Evolutionary conservation across 2,797 vertebrate species (phyloP), one percentile per base, ranked within the genome.

Genomic region (Dromococcyx pavoninus): DNA sequence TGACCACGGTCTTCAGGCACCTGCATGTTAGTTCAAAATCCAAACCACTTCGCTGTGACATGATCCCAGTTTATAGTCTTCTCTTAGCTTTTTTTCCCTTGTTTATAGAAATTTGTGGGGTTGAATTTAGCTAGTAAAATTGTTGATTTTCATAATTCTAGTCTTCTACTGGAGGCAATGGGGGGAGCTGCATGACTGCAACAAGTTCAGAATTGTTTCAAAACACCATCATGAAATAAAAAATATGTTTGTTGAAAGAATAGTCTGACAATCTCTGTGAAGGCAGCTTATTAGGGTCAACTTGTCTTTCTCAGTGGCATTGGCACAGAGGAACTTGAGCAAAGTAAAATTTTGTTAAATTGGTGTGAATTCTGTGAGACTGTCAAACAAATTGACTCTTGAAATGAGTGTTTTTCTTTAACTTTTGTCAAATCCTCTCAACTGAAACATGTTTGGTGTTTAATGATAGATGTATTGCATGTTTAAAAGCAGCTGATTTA

Each of bases 1-100:
- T 27, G 33, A 8, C 27, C 1, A 0, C 39, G 58, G 4, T 51
- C 54, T 56, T 72, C 46, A 44, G 46, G 7, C 9, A 16, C 11
- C 5, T 1, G 0, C 0, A 0, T 13, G 12, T 41, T 8, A 30
- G 21, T 39, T 25, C 30, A 28, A 67, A 62, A 28, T 19, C 37
- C 57, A 88, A 88, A 80, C 17, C 17, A 28, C 13, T 41, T 41
- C 69, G 24, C 35, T 76, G 22, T 51, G 79, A 60, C 44, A 53
- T 76, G 41, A 41, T 22, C 30, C 12, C 65, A 50, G 4, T 44
- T 37, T 80, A 23, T 19, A 65, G 23, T 35, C 17, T 74, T 18
- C n/a, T 48, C 23, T 46, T 22, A 33, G 12, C 3, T 28, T 30
- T 22, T 53, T 48, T 50, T 32, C 5, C 28, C 13, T 27, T 57